Evolutionary conservation across 2,797 vertebrate genomes (phyloP).

Genomic region (Crax fasciolata): DNA sequence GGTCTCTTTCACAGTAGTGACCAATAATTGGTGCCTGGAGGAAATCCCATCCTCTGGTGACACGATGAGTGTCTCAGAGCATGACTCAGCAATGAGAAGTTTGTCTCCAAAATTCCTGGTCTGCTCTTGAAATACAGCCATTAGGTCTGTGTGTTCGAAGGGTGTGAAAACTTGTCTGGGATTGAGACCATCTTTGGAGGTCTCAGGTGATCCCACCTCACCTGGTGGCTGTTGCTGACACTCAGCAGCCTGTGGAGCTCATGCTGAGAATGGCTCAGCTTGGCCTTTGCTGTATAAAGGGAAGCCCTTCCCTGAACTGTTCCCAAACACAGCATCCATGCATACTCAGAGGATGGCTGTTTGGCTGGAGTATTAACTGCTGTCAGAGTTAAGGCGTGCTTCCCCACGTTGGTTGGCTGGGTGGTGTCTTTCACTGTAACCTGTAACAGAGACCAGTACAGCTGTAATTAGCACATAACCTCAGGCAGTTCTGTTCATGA

Average conservation of each 20-base stretch:
- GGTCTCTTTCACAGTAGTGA: neutral
- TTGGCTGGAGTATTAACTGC: neutral
- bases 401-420: neutral
- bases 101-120: neutral
- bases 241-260: neutral
- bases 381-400: neutral
- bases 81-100: neutral
- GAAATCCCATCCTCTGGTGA: neutral
- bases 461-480: neutral
- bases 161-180: neutral
- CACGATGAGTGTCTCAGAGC: accelerated
- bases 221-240: accelerated
- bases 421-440: neutral
- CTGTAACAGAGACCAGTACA: neutral
- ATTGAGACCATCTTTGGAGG: neutral
- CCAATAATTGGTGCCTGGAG: accelerated
- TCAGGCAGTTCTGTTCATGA: constrained; percentile 32
- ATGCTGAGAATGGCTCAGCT: neutral
- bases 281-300: neutral
- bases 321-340: neutral
- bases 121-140: neutral
- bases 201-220: neutral
- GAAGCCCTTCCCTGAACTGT: neutral
- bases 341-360: neutral
- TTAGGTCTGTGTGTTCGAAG: neutral